A percentile compares a stretch with the other conserved stretches of the same genome.
phyloP scores from a whole-genome alignment of 2,888 invertebrate genomes.

The Drosophila maculinotata region DNA sequence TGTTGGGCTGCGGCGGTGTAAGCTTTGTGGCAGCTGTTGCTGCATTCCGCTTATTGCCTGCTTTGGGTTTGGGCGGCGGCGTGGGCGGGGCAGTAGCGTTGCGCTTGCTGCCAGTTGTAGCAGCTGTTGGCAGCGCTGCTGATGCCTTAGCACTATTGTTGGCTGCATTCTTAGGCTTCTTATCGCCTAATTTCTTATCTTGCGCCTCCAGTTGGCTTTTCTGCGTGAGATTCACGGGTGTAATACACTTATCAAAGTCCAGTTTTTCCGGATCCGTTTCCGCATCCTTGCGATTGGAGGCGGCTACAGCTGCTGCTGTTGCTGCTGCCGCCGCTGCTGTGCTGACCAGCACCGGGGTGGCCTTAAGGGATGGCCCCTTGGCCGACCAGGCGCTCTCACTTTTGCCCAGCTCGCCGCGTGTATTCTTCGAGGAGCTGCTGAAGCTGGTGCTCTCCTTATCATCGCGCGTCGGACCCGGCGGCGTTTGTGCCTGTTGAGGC shows the following conservation, averaged over 20 bases:
- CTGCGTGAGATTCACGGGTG: slow-evolving; percentile 77
- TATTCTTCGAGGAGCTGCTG: slow-evolving; percentile 83
- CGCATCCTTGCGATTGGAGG: slow-evolving; percentile 33
- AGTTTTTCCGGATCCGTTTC: slow-evolving; percentile 47
- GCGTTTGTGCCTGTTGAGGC: slow-evolving; percentile 82
- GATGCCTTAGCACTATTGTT: slow-evolving; percentile 39
- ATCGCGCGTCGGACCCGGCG: slow-evolving; percentile 82
- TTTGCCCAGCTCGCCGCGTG: slow-evolving; percentile 83
- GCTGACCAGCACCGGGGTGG: slow-evolving; percentile 82
- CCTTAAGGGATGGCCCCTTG: slow-evolving; percentile 84
- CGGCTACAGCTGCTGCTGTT: slow-evolving; percentile 29
- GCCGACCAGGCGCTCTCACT: slow-evolving; percentile 85
- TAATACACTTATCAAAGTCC: slow-evolving; percentile 59
- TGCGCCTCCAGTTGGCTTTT: slow-evolving; percentile 39
- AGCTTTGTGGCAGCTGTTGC: slow-evolving; percentile 23
- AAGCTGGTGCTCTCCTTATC: slow-evolving; percentile 84
- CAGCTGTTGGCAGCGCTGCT: slow-evolving; percentile 10
- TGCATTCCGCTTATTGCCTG: slow-evolving; percentile 33
- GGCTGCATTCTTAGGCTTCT: slow-evolving; percentile 41
- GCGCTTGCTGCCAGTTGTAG: slow-evolving; percentile 22
- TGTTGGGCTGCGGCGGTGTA: slow-evolving; percentile 22
- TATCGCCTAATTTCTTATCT: slow-evolving; percentile 50
- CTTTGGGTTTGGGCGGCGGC: slow-evolving; percentile 47
- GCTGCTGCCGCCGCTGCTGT: slow-evolving; percentile 54
- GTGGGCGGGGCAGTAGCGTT: slow-evolving; percentile 49